Evolutionary conservation across 1,140 invertebrate species (phyloP).

Genomic region (Cardiocondyla obscurior): DNA sequence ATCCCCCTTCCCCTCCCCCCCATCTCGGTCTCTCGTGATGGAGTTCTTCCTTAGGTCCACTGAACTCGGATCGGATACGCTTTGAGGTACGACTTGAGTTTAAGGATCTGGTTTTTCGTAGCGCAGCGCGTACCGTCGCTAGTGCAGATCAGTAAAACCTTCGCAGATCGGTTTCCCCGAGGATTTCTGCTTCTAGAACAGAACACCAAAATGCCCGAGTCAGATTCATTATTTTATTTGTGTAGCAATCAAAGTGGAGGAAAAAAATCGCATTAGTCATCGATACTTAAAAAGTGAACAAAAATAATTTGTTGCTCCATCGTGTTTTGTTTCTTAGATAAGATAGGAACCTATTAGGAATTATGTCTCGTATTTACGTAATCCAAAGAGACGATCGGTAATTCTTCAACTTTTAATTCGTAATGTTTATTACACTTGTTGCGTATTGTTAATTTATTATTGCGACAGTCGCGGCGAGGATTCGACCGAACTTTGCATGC

Average conservation of each 20-base stretch:
- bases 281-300: background rate
- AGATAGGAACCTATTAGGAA: background rate
- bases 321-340: background rate
- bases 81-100: constrained; percentile 61
- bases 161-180: constrained; percentile 82
- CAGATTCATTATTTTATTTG: constrained; percentile 54
- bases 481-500: background rate
- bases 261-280: background rate
- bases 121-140: constrained; percentile 64
- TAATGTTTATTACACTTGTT: background rate
- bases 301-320: background rate
- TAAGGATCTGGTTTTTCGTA: constrained; percentile 70
- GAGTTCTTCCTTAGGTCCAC: constrained; percentile 73
- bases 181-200: constrained; percentile 83
- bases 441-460: background rate
- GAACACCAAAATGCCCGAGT: constrained; percentile 70
- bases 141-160: constrained; percentile 82
- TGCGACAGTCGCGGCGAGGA: background rate
- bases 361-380: background rate
- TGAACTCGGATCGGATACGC: constrained; percentile 68
- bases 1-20: no score
- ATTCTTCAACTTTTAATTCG: background rate
- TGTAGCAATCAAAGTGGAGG: constrained; percentile 5
- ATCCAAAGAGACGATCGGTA: background rate
- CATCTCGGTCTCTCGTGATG: constrained; percentile 73